phyloP scores from a whole-genome alignment of 2,888 invertebrate species.

The Tachina lurida region DNA sequence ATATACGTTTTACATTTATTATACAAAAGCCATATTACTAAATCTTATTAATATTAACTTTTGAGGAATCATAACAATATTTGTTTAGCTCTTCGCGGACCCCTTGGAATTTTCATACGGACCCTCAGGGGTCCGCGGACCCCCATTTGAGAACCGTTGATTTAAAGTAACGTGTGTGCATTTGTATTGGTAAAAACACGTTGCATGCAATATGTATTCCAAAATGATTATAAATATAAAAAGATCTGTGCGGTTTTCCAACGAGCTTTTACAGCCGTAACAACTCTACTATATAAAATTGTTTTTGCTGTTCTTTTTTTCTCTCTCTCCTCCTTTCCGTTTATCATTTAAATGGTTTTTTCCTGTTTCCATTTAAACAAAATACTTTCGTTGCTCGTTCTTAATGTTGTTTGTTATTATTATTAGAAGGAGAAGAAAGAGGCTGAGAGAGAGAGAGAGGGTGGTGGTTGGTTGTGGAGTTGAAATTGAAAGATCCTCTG shows the following conservation, averaged over 20 bases:
- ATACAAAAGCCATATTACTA: too few relatives aligned
- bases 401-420: too few relatives aligned
- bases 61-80: too few relatives aligned
- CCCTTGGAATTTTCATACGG: too few relatives aligned
- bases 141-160: too few relatives aligned
- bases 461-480: not conserved
- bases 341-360: slow-evolving; percentile 59
- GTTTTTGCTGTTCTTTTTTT: not conserved
- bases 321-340: not conserved
- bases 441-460: not conserved
- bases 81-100: too few relatives aligned
- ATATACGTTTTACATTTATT: too few relatives aligned
- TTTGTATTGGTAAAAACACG: slow-evolving; percentile 1
- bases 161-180: slow-evolving; percentile 1
- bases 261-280: slow-evolving; percentile 53
- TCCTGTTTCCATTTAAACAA: slow-evolving; percentile 61
- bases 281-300: slow-evolving; percentile 55
- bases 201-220: slow-evolving; percentile 1
- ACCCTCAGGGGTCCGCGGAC: too few relatives aligned
- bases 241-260: slow-evolving; percentile 49
- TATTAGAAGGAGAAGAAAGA: not conserved
- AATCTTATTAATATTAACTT: too few relatives aligned
- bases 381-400: slow-evolving; percentile 31
- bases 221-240: slow-evolving; percentile 37
- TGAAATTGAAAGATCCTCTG: slow-evolving; percentile 53